Evolutionary conservation across 2,888 invertebrate species (phyloP).

Genomic region (Bhutanitis thaidina): DNA sequence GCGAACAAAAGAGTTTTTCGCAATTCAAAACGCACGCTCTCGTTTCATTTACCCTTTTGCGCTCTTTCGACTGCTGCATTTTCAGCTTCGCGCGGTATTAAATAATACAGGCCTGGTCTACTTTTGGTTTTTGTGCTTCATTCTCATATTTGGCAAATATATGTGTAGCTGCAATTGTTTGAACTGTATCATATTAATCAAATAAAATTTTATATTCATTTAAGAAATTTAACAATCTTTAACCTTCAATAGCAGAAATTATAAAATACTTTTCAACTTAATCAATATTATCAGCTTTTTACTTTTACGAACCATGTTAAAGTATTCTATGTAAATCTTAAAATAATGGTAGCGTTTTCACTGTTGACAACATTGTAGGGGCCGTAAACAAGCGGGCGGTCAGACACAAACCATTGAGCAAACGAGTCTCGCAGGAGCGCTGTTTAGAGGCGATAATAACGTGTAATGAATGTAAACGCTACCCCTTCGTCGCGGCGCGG

Average conservation of each 20-base stretch:
- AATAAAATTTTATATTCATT: too few relatives aligned
- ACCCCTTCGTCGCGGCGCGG: slow-evolving; percentile 47
- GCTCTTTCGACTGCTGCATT: slow-evolving; percentile 72
- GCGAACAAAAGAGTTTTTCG: slow-evolving; percentile 76
- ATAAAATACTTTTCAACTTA: too few relatives aligned
- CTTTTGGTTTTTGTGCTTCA: slow-evolving; percentile 31
- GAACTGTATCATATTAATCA: too few relatives aligned
- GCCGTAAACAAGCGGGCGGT: slow-evolving; percentile 36
- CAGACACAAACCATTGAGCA: slow-evolving; percentile 56
- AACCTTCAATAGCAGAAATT: too few relatives aligned
- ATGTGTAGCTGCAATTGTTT: too few relatives aligned
- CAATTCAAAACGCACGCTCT: slow-evolving; percentile 75
- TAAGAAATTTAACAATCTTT: too few relatives aligned
- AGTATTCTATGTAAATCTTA: background rate
- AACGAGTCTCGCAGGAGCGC: slow-evolving; percentile 55
- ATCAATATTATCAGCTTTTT: too few relatives aligned
- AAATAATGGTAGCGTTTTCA: slow-evolving; percentile 17
- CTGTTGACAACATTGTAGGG: slow-evolving; percentile 13
- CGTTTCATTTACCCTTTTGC: slow-evolving; percentile 79
- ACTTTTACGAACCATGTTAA: too few relatives aligned
- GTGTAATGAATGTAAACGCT: slow-evolving; percentile 66
- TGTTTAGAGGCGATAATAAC: slow-evolving; percentile 72
- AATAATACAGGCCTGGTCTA: slow-evolving; percentile 69
- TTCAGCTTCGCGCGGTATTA: slow-evolving; percentile 70
- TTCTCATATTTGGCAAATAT: background rate